phyloP scores from a whole-genome alignment of 2,888 invertebrate genomes.

The Mamestra brassicae region DNA sequence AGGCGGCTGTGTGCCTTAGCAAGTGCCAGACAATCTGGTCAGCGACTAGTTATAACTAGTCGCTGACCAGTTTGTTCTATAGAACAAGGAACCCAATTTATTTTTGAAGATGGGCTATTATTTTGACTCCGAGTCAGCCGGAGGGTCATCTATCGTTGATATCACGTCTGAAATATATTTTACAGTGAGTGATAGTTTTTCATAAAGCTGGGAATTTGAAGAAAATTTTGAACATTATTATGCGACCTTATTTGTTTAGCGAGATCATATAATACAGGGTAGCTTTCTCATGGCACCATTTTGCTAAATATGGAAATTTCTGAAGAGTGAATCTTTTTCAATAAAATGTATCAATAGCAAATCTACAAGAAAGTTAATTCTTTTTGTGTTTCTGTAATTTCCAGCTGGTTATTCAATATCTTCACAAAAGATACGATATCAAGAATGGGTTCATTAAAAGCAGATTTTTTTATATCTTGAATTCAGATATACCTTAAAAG shows the following conservation, averaged over 20 bases:
- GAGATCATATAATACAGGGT: too few relatives aligned
- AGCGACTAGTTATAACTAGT: conserved; percentile 18
- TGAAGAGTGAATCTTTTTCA: too few relatives aligned
- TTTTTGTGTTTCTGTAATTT: too few relatives aligned
- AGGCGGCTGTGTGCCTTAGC: conserved; percentile 48
- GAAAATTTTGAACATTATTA: too few relatives aligned
- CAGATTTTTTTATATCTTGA: neutral
- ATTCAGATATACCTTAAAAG: too few relatives aligned
- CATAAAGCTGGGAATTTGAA: neutral
- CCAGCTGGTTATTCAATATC: too few relatives aligned
- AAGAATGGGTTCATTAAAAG: neutral
- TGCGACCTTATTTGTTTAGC: too few relatives aligned
- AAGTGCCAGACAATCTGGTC: conserved; percentile 34
- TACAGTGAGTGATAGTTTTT: neutral
- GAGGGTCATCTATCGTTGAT: neutral
- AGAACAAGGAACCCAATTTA: neutral
- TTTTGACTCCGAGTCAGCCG: neutral
- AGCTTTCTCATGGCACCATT: too few relatives aligned
- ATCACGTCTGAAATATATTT: neutral
- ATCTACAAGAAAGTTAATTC: too few relatives aligned
- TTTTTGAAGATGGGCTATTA: neutral
- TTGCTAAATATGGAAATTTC: too few relatives aligned
- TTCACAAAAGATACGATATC: too few relatives aligned
- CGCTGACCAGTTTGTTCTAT: conserved; percentile 23
- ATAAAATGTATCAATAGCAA: too few relatives aligned